Evolutionary conservation across 2,888 invertebrate genomes (phyloP).

Genomic region (Volucella inanis): DNA sequence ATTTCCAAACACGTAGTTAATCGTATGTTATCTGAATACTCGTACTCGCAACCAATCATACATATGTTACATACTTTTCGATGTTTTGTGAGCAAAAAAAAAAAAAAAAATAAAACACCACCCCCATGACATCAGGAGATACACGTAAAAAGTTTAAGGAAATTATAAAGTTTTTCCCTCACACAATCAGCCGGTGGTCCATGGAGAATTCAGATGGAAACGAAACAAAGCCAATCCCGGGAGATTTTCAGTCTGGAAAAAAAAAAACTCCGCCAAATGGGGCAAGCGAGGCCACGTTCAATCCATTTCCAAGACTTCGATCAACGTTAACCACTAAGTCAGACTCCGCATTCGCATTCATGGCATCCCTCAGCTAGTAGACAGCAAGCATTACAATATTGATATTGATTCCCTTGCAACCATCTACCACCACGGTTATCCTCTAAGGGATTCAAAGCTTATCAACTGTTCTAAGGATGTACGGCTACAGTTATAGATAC

Average conservation of each 20-base stretch:
- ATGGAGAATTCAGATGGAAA: conserved; percentile 27
- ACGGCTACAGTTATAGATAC: too few relatives aligned
- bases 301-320: conserved; percentile 15
- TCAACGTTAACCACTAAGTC: conserved; percentile 12
- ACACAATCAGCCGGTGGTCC: background rate
- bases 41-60: conserved; percentile 8
- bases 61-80: background rate
- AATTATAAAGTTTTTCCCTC: conserved; percentile 50
- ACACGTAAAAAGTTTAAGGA: conserved; percentile 37
- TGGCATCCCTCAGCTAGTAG: background rate
- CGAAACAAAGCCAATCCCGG: conserved; percentile 48
- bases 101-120: background rate
- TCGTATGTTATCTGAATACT: too few relatives aligned
- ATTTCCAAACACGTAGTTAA: too few relatives aligned
- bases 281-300: background rate
- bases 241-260: conserved; percentile 37
- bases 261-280: background rate
- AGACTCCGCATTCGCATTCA: background rate
- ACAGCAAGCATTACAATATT: conserved; percentile 33
- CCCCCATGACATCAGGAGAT: conserved; percentile 11
- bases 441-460: conserved; percentile 44
- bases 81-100: background rate
- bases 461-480: conserved; percentile 48
- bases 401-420: conserved; percentile 24
- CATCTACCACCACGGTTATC: conserved; percentile 1